Conservation (phyloP, 2,113 vertebrate genomes). For the Chaetodon auriga region DNA sequence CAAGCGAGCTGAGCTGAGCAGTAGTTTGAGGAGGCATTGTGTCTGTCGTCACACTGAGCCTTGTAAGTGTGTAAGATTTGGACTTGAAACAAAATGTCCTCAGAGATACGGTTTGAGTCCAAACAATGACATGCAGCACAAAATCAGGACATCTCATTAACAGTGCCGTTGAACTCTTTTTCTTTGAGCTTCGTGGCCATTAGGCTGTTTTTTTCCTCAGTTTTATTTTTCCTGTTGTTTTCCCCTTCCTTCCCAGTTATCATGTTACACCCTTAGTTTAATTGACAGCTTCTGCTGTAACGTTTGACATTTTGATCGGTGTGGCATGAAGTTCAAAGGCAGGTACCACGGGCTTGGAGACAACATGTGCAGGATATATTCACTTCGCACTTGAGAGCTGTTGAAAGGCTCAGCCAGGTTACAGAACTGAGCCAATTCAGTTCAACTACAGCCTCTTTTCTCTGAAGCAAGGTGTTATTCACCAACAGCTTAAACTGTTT, state of each 20-base stretch:
- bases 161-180: slow-evolving; percentile 59
- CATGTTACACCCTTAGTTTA: slow-evolving; percentile 42
- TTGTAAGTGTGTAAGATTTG: slow-evolving; percentile 67
- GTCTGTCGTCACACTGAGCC: slow-evolving; percentile 57
- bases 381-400: slow-evolving; percentile 15
- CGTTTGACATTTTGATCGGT: slow-evolving; percentile 66
- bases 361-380: slow-evolving; percentile 46
- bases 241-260: slow-evolving; percentile 47
- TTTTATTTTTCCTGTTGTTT: slow-evolving; percentile 43
- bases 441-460: not conserved
- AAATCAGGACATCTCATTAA: slow-evolving; percentile 76
- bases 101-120: slow-evolving; percentile 70
- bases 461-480: not conserved
- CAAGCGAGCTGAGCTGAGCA: slow-evolving; percentile 46
- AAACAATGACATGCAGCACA: slow-evolving; percentile 73
- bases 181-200: slow-evolving; percentile 61
- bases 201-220: slow-evolving; percentile 56
- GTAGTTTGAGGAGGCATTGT: slow-evolving; percentile 71
- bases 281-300: slow-evolving; percentile 66
- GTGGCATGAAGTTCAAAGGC: slow-evolving; percentile 72
- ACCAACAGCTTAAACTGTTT: not conserved
- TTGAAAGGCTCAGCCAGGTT: not conserved
- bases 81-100: slow-evolving; percentile 76
- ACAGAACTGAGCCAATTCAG: not conserved
- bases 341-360: slow-evolving; percentile 45